Percentiles rank a stretch among this genome's conserved stretches.
These are phyloP conservation scores for Stenoptilia bipunctidactyla DNA, from an alignment of 2,888 invertebrate species.

Conservation along the genomic window DNA sequence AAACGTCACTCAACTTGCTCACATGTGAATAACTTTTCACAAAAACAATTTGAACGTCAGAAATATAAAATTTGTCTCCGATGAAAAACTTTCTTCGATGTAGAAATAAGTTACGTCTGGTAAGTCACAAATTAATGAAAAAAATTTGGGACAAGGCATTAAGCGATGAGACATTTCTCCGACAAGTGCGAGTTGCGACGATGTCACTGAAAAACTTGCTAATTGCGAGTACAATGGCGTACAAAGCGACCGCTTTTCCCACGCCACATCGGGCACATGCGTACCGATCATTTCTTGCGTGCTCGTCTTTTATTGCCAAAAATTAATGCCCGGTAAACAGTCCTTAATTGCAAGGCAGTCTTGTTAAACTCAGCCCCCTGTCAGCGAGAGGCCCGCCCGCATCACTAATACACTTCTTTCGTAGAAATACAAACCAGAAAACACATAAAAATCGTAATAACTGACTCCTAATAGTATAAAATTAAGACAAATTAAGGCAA, in stretches of 20 bases:
- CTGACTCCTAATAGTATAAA: slow-evolving; percentile 50
- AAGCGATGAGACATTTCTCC: slow-evolving; percentile 54
- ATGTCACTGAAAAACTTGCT: slow-evolving; percentile 48
- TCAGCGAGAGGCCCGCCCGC: slow-evolving; percentile 27
- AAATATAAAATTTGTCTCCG: slow-evolving; percentile 24
- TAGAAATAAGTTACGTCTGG: slow-evolving; percentile 36
- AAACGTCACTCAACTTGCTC: slow-evolving; percentile 46
- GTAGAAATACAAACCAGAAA: slow-evolving; percentile 40
- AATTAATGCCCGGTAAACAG: slow-evolving; percentile 69
- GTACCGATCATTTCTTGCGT: slow-evolving; percentile 59
- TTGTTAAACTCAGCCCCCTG: slow-evolving; percentile 37
- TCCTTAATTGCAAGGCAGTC: slow-evolving; percentile 59
- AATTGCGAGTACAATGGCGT: slow-evolving; percentile 63
- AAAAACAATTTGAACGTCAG: slow-evolving; percentile 39
- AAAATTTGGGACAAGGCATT: slow-evolving; percentile 52
- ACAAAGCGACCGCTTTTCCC: slow-evolving; percentile 67
- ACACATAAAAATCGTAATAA: slow-evolving; percentile 46
- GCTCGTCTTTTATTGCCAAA: slow-evolving; percentile 70
- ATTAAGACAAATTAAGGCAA: slow-evolving; percentile 22
- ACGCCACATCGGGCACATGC: slow-evolving; percentile 53
- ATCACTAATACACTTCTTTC: slow-evolving; percentile 40
- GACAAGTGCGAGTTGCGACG: slow-evolving; percentile 52
- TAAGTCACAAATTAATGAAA: slow-evolving; percentile 50
- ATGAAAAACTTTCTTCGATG: slow-evolving; percentile 19
- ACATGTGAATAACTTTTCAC: slow-evolving; percentile 44